Percentiles rank a stretch among this genome's conserved stretches.
phyloP scores from a whole-genome alignment of 2,797 vertebrate genomes.

The Phataginus tricuspis region DNA sequence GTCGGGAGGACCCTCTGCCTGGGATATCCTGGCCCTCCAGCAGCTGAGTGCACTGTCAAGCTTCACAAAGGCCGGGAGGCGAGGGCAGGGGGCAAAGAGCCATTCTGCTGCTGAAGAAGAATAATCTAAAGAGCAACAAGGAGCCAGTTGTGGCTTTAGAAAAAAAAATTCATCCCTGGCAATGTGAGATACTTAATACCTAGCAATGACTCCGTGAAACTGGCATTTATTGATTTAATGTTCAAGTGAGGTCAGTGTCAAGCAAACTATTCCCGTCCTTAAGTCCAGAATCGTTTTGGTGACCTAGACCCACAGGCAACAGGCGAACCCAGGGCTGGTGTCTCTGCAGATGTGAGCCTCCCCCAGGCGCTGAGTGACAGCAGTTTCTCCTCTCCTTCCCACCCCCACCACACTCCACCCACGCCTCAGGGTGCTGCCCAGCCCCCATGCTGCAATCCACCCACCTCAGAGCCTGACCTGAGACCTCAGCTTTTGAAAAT shows the following conservation, averaged over 20 bases:
- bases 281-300: background rate
- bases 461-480: background rate
- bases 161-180: background rate
- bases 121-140: background rate
- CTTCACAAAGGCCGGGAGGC: background rate
- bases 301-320: background rate
- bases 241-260: background rate
- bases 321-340: background rate
- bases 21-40: background rate
- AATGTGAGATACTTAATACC: background rate
- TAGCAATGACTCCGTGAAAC: background rate
- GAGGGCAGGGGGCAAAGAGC: background rate
- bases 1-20: background rate
- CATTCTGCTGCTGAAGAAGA: background rate
- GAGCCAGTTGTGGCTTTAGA: background rate
- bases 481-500: background rate
- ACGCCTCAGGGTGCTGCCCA: too few species aligned
- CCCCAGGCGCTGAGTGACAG: background rate
- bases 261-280: conserved; percentile 2
- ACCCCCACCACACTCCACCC: background rate
- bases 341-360: background rate
- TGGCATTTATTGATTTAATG: conserved; percentile 14
- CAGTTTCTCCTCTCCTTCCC: background rate
- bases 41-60: background rate
- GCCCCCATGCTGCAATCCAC: background rate